Conservation (phyloP, 2,888 invertebrate genomes). For the Leptopterna dolabrata region DNA sequence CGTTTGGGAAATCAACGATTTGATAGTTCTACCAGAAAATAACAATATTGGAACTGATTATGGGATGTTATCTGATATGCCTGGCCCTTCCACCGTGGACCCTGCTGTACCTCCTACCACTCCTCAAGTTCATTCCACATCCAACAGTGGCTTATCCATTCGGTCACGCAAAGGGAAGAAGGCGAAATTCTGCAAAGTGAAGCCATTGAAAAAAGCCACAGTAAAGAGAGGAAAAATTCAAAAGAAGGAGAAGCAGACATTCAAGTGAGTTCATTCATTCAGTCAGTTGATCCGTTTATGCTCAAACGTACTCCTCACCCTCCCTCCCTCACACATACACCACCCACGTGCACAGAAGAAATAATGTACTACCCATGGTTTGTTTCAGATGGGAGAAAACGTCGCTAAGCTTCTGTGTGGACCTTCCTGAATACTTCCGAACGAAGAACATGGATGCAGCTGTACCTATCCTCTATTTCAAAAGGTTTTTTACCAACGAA, state of each 20-base stretch:
- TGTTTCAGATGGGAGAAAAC: not conserved
- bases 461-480: not conserved
- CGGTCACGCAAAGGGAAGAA: not conserved
- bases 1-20: not conserved
- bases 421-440: not conserved
- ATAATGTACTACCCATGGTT: too few species aligned
- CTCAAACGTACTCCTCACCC: too few species aligned
- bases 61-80: not conserved
- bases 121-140: not conserved
- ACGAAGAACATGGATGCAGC: not conserved
- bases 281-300: too few species aligned
- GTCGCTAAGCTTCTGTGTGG: not conserved
- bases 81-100: not conserved
- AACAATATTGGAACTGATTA: not conserved
- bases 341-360: too few species aligned
- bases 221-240: too few species aligned
- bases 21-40: not conserved
- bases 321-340: too few species aligned
- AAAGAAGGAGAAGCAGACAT: too few species aligned
- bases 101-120: not conserved
- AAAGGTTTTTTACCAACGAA: conserved; percentile 9
- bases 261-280: too few species aligned
- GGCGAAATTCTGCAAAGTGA: not conserved
- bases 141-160: not conserved
- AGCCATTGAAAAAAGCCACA: not conserved